Base-by-base conservation (phyloP, 2,113 vertebrate species). In the Oplegnathus fasciatus region DNA sequence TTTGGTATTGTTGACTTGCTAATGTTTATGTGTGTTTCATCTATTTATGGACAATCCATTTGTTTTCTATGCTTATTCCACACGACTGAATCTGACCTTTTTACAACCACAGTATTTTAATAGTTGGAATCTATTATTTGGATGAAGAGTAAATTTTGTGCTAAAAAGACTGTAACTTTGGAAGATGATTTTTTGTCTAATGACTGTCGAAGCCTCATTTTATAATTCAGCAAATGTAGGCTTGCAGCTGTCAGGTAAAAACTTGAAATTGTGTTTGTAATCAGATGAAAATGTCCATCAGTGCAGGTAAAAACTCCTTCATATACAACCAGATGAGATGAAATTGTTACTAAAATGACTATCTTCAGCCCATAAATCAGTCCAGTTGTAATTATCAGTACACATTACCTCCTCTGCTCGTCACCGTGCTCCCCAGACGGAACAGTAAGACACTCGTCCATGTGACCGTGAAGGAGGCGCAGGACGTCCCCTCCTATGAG, bases 361-460 rank as follows among this genome's bases (percentile, higher is more conserved):
- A 17, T 24, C 5, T 46, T 34, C 9, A 72, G 15, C 17, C 11
- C 6, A 61, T 69, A 74, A 7, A 22, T 62, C 22, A 71, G 34
- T 20, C 28, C 30, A 32, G 14, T n/a, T 37, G 22, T 24, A 46
- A 32, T 58, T 46, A 28, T 54, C n/a, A 4, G 20, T 44, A 54
- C 3, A 65, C 24, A 2, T 89, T 89, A 99, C 98, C 98, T 98
- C 89, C 98, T 96, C 86, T 98, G 98, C 62, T 99, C 98, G 55
- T 99, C 97, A 6, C 98, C 97, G 0, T 98, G 97, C 64, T 98
- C 97, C 80, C 97, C 98, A 0, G 98, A 98, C 58, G 98, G 97
- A 68, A 99, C 98, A 0, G 98, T 99, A 88, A 99, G 95, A 91
- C 98, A 99, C 86, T 99, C 98, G 0, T 99, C 98, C 97, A 99